Conservation (phyloP, 2,797 vertebrate genomes). For the Pipistrellus nathusii region DNA sequence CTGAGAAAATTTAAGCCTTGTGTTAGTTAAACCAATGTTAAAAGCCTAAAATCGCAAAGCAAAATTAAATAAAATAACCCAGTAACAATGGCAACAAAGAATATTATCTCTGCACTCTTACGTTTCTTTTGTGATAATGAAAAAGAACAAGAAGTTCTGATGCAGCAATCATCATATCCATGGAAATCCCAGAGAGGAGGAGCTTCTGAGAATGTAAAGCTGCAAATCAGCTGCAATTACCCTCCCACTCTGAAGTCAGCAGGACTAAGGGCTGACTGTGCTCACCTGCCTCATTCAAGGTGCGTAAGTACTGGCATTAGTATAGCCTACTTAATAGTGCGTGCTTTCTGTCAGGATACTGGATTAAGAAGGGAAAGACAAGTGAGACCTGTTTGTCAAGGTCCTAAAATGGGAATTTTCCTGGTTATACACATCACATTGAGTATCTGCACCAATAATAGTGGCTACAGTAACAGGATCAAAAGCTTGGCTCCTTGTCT, state of each 20-base stretch:
- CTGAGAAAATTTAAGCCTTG: slow-evolving; percentile 34
- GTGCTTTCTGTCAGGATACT: slow-evolving; percentile 12
- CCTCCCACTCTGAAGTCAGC: slow-evolving; percentile 3
- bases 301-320: not conserved
- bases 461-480: not conserved
- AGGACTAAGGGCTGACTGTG: not conserved
- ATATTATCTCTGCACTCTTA: not conserved
- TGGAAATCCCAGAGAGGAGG: not conserved
- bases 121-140: slow-evolving; percentile 52
- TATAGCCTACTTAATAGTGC: not conserved
- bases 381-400: slow-evolving; percentile 62
- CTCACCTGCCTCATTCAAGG: not conserved
- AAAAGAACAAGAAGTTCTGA: slow-evolving; percentile 32
- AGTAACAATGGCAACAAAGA: not conserved
- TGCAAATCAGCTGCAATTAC: not conserved
- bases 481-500: not conserved
- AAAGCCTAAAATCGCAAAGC: slow-evolving; percentile 31
- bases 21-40: slow-evolving; percentile 11
- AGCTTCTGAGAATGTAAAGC: not conserved
- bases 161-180: not conserved
- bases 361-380: slow-evolving; percentile 49
- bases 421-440: not conserved
- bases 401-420: slow-evolving; percentile 40
- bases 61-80: slow-evolving; percentile 37
- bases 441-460: slow-evolving; percentile 9